Evolutionary conservation across 2,797 vertebrate species (phyloP), one percentile per base, ranked within the genome.

Genomic region (Ispidina picta): DNA sequence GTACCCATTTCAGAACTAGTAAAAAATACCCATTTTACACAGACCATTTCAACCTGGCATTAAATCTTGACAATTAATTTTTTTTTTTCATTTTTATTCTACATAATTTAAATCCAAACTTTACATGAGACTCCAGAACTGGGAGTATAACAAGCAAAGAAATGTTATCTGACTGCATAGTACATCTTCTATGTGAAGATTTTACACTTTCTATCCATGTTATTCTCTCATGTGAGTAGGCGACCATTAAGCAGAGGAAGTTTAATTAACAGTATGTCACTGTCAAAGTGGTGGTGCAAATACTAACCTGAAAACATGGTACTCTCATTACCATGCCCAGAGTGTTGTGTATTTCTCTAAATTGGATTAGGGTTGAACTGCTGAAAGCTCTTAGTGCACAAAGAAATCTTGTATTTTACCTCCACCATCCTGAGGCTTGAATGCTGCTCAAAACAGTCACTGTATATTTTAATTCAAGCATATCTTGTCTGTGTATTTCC

Each of bases 51-150:
- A 73, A 6, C 25, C 5, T 37, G 64, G 60, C 8, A 60, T 43
- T 41, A 74, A 70, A 60, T 66, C 11, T 68, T 4, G 1, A 15
- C 5, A 83, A 66, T 0, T 19, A 1, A 23, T 1, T 5, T 39
- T 39, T 15, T 29, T 84, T 77, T 65, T 66, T 3, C 6, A 35
- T 83, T 82, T 89, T 25, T 74, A 26, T 62, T 12, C 12, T 29
- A 33, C 73, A 8, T 48, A 2, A 13, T 86, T 64, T 43, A 55
- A 83, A 56, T 68, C 3, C 4, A 75, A 62, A 62, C 28, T 65
- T 20, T 46, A 74, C 87, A 41, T 23, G 7, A 71, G 80, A 62
- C 9, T 65, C 6, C 3, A 35, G 23, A 39, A 54, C 6, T 65
- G 72, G 12, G 51, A 81, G 29, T 43, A 29, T 2, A 78, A 33